Percentiles rank a stretch among this genome's conserved stretches.
These are phyloP conservation scores for Lycophotia porphyrea DNA, from an alignment of 2,888 invertebrate species.

Conservation along the genomic window DNA sequence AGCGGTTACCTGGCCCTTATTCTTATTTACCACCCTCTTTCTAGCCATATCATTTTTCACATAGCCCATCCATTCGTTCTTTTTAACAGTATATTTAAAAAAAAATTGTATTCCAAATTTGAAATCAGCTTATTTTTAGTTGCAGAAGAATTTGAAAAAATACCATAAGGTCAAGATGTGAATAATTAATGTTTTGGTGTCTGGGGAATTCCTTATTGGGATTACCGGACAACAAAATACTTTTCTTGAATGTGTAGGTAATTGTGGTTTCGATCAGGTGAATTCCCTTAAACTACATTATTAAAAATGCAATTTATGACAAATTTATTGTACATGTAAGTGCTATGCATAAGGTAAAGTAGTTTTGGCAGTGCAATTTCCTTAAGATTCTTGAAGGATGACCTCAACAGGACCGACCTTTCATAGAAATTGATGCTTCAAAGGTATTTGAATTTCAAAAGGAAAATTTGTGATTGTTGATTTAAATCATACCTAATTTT, in stretches of 20 bases:
- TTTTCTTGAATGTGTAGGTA: background rate
- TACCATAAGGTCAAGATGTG: background rate
- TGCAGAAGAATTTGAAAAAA: background rate
- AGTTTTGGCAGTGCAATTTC: background rate
- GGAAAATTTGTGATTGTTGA: background rate
- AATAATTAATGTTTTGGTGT: too few species aligned
- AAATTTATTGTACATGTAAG: background rate
- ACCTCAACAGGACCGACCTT: background rate
- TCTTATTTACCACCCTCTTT: too few species aligned
- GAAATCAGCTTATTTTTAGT: background rate
- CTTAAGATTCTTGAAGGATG: background rate
- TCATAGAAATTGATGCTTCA: background rate
- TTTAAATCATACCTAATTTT: background rate
- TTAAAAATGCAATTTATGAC: background rate
- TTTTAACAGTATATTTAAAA: background rate
- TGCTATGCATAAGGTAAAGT: background rate
- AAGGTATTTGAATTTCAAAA: background rate
- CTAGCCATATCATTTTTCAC: background rate
- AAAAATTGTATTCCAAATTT: background rate
- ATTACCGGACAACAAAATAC: background rate
- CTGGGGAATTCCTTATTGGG: conserved; percentile 2
- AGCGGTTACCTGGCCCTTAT: too few species aligned
- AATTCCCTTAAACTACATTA: background rate
- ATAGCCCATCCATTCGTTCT: background rate
- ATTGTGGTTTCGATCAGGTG: background rate